Evolutionary conservation across 2,113 vertebrate genomes (phyloP).

Genomic region (Ctenodactylus gundi): DNA sequence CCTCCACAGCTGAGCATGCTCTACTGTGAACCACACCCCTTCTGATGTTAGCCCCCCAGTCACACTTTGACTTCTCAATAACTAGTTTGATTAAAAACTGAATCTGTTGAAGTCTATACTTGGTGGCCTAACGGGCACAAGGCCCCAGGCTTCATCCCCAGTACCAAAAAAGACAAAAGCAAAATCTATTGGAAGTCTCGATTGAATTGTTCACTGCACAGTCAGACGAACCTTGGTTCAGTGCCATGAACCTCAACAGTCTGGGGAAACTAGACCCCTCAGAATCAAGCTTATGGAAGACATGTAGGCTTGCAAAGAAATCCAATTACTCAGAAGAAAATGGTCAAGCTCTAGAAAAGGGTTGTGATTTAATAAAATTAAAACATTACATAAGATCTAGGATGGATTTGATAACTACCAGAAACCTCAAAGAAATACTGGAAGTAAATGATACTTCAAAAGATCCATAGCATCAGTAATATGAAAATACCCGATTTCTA

Average conservation of each 20-base stretch:
- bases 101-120: background rate
- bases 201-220: background rate
- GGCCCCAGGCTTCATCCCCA: background rate
- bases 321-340: background rate
- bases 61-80: background rate
- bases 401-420: background rate
- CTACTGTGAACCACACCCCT: background rate
- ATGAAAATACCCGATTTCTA: slow-evolving; percentile 12
- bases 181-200: background rate
- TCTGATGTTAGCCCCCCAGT: background rate
- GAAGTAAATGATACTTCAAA: background rate
- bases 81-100: background rate
- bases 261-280: background rate
- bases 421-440: background rate
- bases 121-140: background rate
- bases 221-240: background rate
- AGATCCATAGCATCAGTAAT: background rate
- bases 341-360: background rate
- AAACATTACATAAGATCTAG: background rate
- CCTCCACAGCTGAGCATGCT: background rate
- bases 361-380: background rate
- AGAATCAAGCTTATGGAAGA: background rate
- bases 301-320: background rate
- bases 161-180: background rate
- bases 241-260: background rate